Percentiles rank a stretch among this genome's conserved stretches.
Evolutionary conservation across 1,140 invertebrate genomes (phyloP).

Genomic region (Episyrphus balteatus): DNA sequence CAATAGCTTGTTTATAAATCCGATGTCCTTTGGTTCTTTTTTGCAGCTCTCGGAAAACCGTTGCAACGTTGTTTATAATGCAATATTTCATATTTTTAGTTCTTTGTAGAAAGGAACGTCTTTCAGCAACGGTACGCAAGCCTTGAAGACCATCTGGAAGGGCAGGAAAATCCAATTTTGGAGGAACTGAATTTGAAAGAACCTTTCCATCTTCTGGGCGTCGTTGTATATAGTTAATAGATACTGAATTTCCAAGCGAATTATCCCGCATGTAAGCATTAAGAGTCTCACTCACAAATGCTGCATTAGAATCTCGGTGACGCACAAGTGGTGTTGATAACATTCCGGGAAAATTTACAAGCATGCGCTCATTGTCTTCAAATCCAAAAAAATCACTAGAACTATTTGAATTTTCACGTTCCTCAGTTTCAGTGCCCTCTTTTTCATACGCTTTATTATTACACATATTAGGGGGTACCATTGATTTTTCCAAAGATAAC

Average conservation of each 20-base stretch:
- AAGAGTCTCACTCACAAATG: constrained; percentile 26
- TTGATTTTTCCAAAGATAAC: no score
- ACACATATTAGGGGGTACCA: no score
- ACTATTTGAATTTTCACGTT: constrained; percentile 8
- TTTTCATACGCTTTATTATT: not conserved
- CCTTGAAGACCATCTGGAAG: constrained; percentile 25
- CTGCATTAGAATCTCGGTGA: constrained; percentile 15
- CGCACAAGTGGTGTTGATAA: constrained; percentile 27
- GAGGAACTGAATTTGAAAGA: constrained; percentile 19
- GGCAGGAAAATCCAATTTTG: constrained; percentile 25
- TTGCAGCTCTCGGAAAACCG: constrained; percentile 28
- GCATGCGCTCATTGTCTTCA: constrained; percentile 22
- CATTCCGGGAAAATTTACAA: constrained; percentile 21
- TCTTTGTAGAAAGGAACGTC: constrained; percentile 23
- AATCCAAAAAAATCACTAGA: constrained; percentile 29
- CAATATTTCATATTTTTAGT: constrained; percentile 26
- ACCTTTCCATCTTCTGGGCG: constrained; percentile 26
- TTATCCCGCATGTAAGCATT: constrained; percentile 28
- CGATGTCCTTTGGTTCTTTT: constrained; percentile 23
- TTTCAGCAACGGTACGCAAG: constrained; percentile 29
- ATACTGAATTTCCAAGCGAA: constrained; percentile 3
- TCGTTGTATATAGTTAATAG: constrained; percentile 10
- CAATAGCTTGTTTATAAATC: constrained; percentile 13
- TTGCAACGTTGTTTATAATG: constrained; percentile 34
- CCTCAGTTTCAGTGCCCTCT: not conserved